Conservation (phyloP, 2,888 invertebrate genomes). For the Spatulosminthurus flaviceps region DNA sequence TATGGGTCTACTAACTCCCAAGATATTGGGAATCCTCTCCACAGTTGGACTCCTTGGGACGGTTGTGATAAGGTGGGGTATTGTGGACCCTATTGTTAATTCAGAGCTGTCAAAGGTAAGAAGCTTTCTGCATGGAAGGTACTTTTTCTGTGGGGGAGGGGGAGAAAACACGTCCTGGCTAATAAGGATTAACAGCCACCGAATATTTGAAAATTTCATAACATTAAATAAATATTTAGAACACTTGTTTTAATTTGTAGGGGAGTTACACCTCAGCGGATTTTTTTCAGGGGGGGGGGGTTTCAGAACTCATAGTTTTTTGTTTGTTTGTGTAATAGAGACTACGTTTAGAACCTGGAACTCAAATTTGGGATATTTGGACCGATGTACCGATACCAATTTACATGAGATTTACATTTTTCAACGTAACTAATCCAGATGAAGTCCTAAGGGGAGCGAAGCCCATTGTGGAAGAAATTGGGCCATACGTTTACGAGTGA, state of each 20-base stretch:
- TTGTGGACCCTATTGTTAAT: constrained; percentile 48
- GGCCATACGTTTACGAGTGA: constrained; percentile 60
- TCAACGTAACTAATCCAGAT: constrained; percentile 60
- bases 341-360: constrained; percentile 59
- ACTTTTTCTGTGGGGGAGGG: too few relatives aligned
- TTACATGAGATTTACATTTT: constrained; percentile 60
- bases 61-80: constrained; percentile 48
- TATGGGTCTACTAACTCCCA: constrained; percentile 33
- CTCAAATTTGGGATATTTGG: constrained; percentile 61
- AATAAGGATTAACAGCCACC: too few relatives aligned
- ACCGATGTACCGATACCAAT: constrained; percentile 60
- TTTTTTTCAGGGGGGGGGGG: background rate
- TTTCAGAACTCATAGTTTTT: too few relatives aligned
- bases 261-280: too few relatives aligned
- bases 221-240: too few relatives aligned
- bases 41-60: constrained; percentile 29
- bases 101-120: constrained; percentile 47
- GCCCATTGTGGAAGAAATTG: constrained; percentile 58
- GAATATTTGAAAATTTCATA: too few relatives aligned
- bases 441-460: constrained; percentile 55
- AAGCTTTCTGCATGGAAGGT: too few relatives aligned
- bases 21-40: constrained; percentile 25
- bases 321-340: constrained; percentile 53
- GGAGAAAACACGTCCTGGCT: too few relatives aligned
- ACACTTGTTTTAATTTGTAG: too few relatives aligned